These are phyloP conservation scores for Trichopoda pennipes DNA, from an alignment of 2,888 invertebrate genomes.

Conservation along the genomic window DNA sequence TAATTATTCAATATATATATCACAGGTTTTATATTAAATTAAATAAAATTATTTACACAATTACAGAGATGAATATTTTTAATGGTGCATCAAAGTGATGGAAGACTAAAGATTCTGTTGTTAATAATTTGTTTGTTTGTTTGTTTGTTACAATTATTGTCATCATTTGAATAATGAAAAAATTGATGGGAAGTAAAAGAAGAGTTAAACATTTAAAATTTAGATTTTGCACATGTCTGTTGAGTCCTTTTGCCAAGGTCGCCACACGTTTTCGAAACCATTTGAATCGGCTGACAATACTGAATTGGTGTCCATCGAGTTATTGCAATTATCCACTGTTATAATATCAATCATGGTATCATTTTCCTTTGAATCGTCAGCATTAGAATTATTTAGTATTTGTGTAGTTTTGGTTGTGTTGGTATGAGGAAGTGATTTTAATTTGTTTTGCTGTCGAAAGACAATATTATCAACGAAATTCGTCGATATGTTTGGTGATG, in stretches of 20 bases:
- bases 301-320: slow-evolving; percentile 74
- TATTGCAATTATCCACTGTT: slow-evolving; percentile 73
- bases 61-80: slow-evolving; percentile 10
- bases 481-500: slow-evolving; percentile 38
- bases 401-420: slow-evolving; percentile 60
- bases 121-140: not conserved
- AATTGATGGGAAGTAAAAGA: not conserved
- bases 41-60: slow-evolving; percentile 30
- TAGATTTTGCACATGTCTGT: slow-evolving; percentile 49
- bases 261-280: slow-evolving; percentile 76
- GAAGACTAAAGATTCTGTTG: slow-evolving; percentile 70
- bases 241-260: slow-evolving; percentile 74
- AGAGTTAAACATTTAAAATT: not conserved
- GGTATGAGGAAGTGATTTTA: slow-evolving; percentile 5
- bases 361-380: slow-evolving; percentile 72
- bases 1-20: slow-evolving; percentile 38
- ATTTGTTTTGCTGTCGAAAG: slow-evolving; percentile 34
- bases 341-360: slow-evolving; percentile 75
- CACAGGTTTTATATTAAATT: slow-evolving; percentile 42
- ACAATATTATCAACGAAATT: slow-evolving; percentile 51
- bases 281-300: slow-evolving; percentile 75
- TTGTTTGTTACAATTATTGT: not conserved
- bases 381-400: slow-evolving; percentile 67
- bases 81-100: slow-evolving; percentile 37
- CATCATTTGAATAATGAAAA: not conserved